Evolutionary conservation across 92 coral and sea anemone genomes (phyloP), one percentile per base, ranked within the genome.

Genomic region (Plumapathes pennacea): DNA sequence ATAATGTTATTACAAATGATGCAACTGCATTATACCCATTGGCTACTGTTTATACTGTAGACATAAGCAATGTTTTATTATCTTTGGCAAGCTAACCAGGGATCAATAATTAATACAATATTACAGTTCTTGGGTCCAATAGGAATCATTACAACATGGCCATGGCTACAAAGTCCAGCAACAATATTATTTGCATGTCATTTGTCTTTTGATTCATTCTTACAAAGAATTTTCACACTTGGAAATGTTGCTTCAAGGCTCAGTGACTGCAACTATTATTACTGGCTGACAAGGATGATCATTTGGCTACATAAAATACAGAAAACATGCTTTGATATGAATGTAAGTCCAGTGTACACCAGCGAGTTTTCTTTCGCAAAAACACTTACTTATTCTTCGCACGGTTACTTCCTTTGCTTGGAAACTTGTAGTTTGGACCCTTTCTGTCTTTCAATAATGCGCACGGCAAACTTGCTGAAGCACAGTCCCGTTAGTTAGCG

Each of bases 401-500:
- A 46, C 33, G 58, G 28, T 39, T 55, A 43, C 64, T 57, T 62
- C 40, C 57, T 15, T 29, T 64, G 37, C 33, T 56, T 37, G 71
- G 71, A 49, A 47, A 64, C 28, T 64, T 64, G 57, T 74, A 74
- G 60, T 59, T 39, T 34, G 32, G 34, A 28, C 74, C 81, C 40
- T 40, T 64, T 41, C 58, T 75, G 36, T 65, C 75, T 42, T 26
- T 38, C 38, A 65, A 29, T 29, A 65, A 46, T 29, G 75, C n/a
- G n/a, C n/a, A n/a, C n/a, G 68, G 43, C 82, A 57, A 64, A 75
- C 82, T 20, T 65, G 67, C 10, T 56, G 41, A 7, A 65, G 65
- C 9, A 75, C 74, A 51, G 75, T 53, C 10, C 34, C 59, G 32
- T 75, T 75, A n/a, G 68, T 55, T 50, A 66, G 38, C 4, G 82